Evolutionary conservation across 2,113 vertebrate species (phyloP).

Genomic region (Opisthocomus hoazin): DNA sequence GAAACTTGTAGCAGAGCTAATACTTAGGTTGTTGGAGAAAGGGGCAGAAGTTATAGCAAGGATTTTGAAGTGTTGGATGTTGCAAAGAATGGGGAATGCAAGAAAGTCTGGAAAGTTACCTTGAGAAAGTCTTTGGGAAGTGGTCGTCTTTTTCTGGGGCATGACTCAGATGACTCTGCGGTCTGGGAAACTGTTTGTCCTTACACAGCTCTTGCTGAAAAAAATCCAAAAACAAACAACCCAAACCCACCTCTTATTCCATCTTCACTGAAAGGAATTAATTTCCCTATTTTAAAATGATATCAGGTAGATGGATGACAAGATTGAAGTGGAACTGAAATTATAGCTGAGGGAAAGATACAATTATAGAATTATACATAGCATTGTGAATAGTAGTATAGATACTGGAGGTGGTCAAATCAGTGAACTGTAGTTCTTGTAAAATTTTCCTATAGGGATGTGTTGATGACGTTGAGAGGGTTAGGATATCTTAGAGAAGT

Average conservation of each 20-base stretch:
- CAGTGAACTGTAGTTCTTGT: background rate
- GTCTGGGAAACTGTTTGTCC: background rate
- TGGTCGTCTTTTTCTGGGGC: background rate
- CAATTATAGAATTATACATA: background rate
- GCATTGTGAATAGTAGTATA: background rate
- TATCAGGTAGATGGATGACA: background rate
- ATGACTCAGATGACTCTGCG: background rate
- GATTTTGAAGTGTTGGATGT: background rate
- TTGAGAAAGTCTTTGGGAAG: background rate
- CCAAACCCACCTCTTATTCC: background rate
- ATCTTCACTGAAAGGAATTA: background rate
- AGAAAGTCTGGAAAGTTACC: background rate
- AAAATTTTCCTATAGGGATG: background rate
- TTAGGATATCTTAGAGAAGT: background rate
- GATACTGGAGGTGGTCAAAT: background rate
- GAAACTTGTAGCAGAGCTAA: background rate
- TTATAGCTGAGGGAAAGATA: background rate
- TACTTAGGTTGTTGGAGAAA: background rate
- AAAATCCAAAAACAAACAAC: background rate
- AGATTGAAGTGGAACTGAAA: background rate
- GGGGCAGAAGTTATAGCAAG: background rate
- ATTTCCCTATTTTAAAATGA: background rate
- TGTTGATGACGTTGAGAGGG: background rate
- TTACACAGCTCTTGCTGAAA: background rate
- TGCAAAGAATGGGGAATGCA: background rate